Evolutionary conservation across 2,797 vertebrate genomes (phyloP), one percentile per base, ranked within the genome.

Genomic region (Myotis vivesi): DNA sequence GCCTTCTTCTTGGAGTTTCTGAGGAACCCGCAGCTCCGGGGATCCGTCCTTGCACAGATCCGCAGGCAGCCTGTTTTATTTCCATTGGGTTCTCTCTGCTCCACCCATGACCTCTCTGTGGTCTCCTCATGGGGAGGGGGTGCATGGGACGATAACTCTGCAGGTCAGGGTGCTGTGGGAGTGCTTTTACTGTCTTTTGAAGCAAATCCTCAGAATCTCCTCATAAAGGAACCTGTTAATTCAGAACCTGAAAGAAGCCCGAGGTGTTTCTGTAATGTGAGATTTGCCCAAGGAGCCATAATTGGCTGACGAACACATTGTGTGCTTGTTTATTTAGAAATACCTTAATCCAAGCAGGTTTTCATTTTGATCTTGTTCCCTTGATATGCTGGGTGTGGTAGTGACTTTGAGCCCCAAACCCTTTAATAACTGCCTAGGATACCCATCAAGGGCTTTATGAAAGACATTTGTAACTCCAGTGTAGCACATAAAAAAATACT

Each of bases 291-390:
- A 93, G 41, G 76, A 80, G 53, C 49, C 55, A 69, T n/a, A 38
- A 2, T 76, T 91, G 76, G 23, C 81, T 69, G 41, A 73, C 46
- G 36, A 68, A 76, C 51, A 62, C 8, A 13, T 69, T 33, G 86
- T 81, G 20, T 30, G 44, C 28, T 83, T 92, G 19, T 49, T 93
- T 91, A 62, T 87, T 84, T 68, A 86, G 89, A 85, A 94, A 66
- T 83, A 38, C 30, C 69, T 89, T 75, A 75, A 89, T 92, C 33
- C 68, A 94, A 83, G 51, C 80, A 73, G 53, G 3, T 82, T 93
- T 96, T 92, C 64, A n/a, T 96, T 91, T 95, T 92, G 53, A 84
- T 95, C 57, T 80, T 93, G 38, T 86, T 83, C 2, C 36, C 55
- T 46, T 90, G 82, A 73, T 83, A 81, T 59, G 20, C 62, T 81